Evolutionary conservation across 2,797 vertebrate genomes (phyloP).

Genomic region (Sternarchorhynchus goeldii): DNA sequence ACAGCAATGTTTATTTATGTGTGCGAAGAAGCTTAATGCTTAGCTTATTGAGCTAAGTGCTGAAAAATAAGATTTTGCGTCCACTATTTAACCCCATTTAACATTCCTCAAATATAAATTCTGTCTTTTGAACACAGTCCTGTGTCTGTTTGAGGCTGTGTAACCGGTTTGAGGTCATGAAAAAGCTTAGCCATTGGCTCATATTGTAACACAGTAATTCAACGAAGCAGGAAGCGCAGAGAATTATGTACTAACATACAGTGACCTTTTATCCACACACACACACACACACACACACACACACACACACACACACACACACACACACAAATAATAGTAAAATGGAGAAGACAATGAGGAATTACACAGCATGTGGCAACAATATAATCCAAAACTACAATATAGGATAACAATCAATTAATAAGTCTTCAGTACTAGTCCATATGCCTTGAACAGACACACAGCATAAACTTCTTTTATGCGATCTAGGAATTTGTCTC

Average conservation of each 20-base stretch:
- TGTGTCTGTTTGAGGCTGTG: constrained; percentile 43
- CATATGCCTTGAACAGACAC: constrained; percentile 59
- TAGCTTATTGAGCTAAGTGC: constrained; percentile 55
- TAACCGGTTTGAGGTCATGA: constrained; percentile 41
- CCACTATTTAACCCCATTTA: constrained; percentile 4
- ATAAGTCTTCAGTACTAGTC: constrained; percentile 20
- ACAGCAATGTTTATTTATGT: constrained; percentile 58
- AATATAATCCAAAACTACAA: constrained; percentile 10
- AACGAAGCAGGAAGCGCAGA: constrained; percentile 44
- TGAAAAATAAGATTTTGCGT: constrained; percentile 49
- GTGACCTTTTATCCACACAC: not conserved
- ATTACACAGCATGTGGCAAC: not conserved
- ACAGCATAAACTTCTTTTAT: constrained; percentile 62
- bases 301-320: not conserved
- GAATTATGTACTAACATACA: constrained; percentile 40
- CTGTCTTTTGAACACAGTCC: constrained; percentile 39
- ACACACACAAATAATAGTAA: not conserved
- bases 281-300: not conserved
- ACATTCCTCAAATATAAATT: not conserved
- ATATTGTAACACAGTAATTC: constrained; percentile 54
- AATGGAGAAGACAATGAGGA: not conserved
- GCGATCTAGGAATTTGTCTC: constrained; percentile 23
- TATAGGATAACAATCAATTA: constrained; percentile 7
- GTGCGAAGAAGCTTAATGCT: constrained; percentile 40
- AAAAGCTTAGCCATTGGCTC: constrained; percentile 46